Evolutionary conservation across 2,113 vertebrate species (phyloP).

Genomic region (Periophthalmus modestus): DNA sequence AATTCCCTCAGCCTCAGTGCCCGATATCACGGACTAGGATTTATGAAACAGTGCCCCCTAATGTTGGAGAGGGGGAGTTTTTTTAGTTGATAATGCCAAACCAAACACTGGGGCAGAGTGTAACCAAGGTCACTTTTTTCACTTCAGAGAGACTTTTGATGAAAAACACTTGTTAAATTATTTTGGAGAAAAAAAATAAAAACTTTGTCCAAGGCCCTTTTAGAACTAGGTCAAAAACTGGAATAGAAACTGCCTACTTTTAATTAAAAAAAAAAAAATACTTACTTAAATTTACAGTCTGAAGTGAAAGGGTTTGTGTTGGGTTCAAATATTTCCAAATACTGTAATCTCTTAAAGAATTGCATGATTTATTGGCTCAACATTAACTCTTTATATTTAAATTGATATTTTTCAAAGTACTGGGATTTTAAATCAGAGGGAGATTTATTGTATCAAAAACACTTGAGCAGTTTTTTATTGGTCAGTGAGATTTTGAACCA

Average conservation of each 20-base stretch:
- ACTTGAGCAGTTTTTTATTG: too few species aligned
- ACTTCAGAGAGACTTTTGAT: slow-evolving; percentile 25
- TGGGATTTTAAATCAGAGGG: too few species aligned
- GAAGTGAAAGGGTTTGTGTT: background rate
- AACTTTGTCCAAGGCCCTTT: slow-evolving; percentile 6
- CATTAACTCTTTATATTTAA: background rate
- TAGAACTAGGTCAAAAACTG: slow-evolving; percentile 2
- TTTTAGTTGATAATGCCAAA: background rate
- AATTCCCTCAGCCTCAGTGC: slow-evolving; percentile 26
- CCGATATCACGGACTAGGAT: slow-evolving; percentile 6
- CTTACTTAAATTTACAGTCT: too few species aligned
- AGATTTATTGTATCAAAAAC: too few species aligned
- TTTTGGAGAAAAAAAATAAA: slow-evolving; percentile 12
- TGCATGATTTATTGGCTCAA: background rate
- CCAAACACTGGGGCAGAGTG: background rate
- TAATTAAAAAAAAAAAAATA: too few species aligned
- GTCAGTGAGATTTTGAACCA: too few species aligned
- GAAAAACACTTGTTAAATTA: slow-evolving; percentile 15
- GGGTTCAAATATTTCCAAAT: background rate
- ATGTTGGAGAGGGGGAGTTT: slow-evolving; percentile 34
- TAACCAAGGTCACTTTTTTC: slow-evolving; percentile 33
- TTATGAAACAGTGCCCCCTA: slow-evolving; percentile 57
- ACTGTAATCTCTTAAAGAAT: background rate
- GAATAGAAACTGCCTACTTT: background rate
- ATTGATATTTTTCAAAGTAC: too few species aligned